These are phyloP conservation scores for Rhinichthys osculus DNA, from an alignment of 2,797 vertebrate genomes.

Conservation along the genomic window DNA sequence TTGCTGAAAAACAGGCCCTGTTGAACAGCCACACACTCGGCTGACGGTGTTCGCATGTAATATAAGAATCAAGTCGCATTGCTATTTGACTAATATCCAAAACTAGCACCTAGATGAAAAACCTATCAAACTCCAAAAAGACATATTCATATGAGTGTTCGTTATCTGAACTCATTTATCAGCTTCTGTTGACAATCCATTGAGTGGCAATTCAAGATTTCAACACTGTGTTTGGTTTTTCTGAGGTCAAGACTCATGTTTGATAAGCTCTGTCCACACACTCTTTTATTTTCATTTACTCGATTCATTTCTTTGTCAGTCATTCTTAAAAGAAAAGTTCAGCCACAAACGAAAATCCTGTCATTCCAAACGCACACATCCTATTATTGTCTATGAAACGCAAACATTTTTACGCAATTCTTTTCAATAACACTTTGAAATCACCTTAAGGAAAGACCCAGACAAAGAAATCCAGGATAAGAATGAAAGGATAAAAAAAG, in stretches of 20 bases:
- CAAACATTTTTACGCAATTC: neutral
- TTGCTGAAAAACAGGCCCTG: slow-evolving; percentile 42
- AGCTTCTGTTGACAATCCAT: neutral
- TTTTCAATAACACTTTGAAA: neutral
- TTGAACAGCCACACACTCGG: slow-evolving; percentile 24
- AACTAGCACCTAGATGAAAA: slow-evolving; percentile 6
- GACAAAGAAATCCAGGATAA: neutral
- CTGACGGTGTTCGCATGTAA: slow-evolving; percentile 17
- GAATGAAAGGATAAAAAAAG: neutral
- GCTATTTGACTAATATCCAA: slow-evolving; percentile 30
- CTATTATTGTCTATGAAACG: neutral
- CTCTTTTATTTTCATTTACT: neutral
- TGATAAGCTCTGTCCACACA: neutral
- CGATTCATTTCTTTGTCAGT: neutral
- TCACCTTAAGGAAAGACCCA: neutral
- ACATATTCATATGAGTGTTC: neutral
- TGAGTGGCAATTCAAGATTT: slow-evolving; percentile 7
- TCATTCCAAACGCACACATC: neutral
- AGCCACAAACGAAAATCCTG: neutral
- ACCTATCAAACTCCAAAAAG: neutral
- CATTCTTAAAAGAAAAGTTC: neutral
- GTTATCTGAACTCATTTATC: slow-evolving; percentile 10
- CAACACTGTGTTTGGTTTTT: slow-evolving; percentile 1
- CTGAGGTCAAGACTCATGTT: neutral
- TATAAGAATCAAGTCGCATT: slow-evolving; percentile 27